A percentile compares a stretch with the other conserved stretches of the same genome.
phyloP scores from a whole-genome alignment of 1,140 invertebrate genomes.

The Philopotamus ludificatus region DNA sequence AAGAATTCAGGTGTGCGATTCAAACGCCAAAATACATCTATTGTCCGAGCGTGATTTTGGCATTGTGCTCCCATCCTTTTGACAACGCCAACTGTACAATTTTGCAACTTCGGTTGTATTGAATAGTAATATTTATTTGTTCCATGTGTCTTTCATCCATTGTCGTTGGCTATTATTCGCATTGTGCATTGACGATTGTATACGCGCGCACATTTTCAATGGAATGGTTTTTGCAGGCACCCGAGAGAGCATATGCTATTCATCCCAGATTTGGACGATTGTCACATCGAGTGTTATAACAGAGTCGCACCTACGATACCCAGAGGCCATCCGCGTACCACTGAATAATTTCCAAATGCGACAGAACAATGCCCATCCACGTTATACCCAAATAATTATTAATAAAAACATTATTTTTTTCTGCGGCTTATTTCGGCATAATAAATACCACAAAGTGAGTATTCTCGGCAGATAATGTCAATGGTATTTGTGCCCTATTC shows the following conservation, averaged over 20 bases:
- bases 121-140: conserved; percentile 43
- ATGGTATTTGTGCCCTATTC: conserved; percentile 19
- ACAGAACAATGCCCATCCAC: too few species aligned
- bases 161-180: conserved; percentile 37
- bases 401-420: background rate
- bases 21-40: conserved; percentile 38
- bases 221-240: conserved; percentile 28
- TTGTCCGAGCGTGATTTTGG: conserved; percentile 39
- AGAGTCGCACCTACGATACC: background rate
- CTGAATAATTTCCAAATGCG: background rate
- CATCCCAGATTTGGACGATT: too few species aligned
- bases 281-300: conserved; percentile 1
- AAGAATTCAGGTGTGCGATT: conserved; percentile 40
- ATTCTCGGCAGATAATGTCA: conserved; percentile 29
- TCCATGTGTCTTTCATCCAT: conserved; percentile 40
- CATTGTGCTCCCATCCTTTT: conserved; percentile 32
- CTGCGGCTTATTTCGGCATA: background rate
- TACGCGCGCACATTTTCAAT: conserved; percentile 39
- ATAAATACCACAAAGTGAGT: background rate
- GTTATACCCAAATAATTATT: background rate
- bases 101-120: conserved; percentile 40
- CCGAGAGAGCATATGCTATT: conserved; percentile 22
- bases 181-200: conserved; percentile 39
- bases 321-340: background rate
- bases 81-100: conserved; percentile 26